Evolutionary conservation across 1,140 invertebrate genomes (phyloP).

Genomic region (Saccostrea glomerata): DNA sequence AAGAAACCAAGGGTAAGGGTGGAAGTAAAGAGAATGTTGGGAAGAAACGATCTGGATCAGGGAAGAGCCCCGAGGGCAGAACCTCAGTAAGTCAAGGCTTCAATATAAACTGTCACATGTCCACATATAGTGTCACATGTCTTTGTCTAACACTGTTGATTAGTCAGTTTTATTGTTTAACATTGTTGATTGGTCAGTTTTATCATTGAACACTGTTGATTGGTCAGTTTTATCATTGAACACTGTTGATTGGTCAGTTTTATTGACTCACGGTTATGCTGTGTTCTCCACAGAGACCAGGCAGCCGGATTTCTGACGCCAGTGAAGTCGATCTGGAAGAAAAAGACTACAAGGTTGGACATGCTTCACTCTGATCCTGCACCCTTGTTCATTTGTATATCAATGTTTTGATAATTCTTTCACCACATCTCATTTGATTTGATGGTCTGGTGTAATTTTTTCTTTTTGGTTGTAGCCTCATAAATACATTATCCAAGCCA

Average conservation of each 20-base stretch:
- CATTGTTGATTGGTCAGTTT: not conserved
- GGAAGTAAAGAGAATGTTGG: slow-evolving; percentile 56
- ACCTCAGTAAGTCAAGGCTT: slow-evolving; percentile 61
- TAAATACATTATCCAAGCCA: slow-evolving; percentile 78
- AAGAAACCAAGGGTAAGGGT: slow-evolving; percentile 55
- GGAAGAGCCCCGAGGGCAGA: slow-evolving; percentile 67
- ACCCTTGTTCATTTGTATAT: not conserved
- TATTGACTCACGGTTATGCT: not conserved
- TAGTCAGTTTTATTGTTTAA: not conserved
- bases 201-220: not conserved
- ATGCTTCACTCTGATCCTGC: not conserved
- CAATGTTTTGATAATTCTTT: not conserved
- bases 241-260: not conserved
- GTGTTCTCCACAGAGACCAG: slow-evolving; percentile 29
- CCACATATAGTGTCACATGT: not conserved
- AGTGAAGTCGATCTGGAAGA: slow-evolving; percentile 65
- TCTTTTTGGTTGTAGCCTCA: slow-evolving; percentile 69
- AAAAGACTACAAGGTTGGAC: slow-evolving; percentile 58
- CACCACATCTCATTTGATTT: not conserved
- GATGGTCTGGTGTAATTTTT: not conserved
- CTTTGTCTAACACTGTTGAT: not conserved
- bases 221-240: not conserved
- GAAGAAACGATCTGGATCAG: slow-evolving; percentile 63
- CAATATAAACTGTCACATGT: not conserved
- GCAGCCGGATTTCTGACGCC: slow-evolving; percentile 25